Evolutionary conservation across 2,888 invertebrate species (phyloP).

Genomic region (Tachina fera): DNA sequence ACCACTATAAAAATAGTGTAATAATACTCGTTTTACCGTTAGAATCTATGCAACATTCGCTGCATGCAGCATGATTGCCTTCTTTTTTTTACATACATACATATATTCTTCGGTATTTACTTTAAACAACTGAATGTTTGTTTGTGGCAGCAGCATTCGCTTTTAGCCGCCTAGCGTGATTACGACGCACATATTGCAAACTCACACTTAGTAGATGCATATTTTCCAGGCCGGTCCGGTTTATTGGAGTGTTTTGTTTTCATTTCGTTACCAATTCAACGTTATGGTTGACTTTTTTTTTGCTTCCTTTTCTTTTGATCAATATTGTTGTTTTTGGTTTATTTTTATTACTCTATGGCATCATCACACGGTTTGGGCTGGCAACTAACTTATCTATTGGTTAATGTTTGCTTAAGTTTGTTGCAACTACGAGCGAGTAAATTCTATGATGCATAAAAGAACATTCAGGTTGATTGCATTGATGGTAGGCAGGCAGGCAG

Average conservation of each 20-base stretch:
- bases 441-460: slow-evolving; percentile 68
- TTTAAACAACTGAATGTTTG: slow-evolving; percentile 39
- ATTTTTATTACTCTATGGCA: slow-evolving; percentile 7
- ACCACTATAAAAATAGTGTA: slow-evolving; percentile 63
- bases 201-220: background rate
- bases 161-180: slow-evolving; percentile 22
- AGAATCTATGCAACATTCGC: slow-evolving; percentile 59
- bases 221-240: slow-evolving; percentile 72
- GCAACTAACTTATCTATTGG: background rate
- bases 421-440: slow-evolving; percentile 25
- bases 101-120: background rate
- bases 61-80: slow-evolving; percentile 31
- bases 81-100: no score
- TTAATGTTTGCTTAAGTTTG: slow-evolving; percentile 32
- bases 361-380: slow-evolving; percentile 6
- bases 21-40: slow-evolving; percentile 82
- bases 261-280: slow-evolving; percentile 64
- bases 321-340: slow-evolving; percentile 12
- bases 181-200: slow-evolving; percentile 26
- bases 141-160: slow-evolving; percentile 31
- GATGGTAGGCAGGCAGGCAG: slow-evolving; percentile 34
- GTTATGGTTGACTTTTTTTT: slow-evolving; percentile 70
- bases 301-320: slow-evolving; percentile 44
- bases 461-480: slow-evolving; percentile 59
- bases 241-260: slow-evolving; percentile 63